Base-by-base conservation (phyloP, 2,113 vertebrate genomes). In the Albula goreensis region DNA sequence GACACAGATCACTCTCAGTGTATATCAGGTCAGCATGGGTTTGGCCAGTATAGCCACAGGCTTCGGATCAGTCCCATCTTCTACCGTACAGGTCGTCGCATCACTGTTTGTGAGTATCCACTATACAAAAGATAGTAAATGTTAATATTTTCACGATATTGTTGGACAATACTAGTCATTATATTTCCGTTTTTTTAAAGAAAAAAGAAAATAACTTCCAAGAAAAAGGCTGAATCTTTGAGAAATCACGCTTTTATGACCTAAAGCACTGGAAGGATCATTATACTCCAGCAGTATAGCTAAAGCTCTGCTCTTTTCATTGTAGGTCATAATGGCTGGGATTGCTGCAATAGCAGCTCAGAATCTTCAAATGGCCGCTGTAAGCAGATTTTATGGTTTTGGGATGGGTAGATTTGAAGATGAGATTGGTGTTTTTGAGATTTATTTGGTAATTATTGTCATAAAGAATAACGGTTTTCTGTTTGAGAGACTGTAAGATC, bases 241-340 rank as follows among this genome's bases (percentile, higher is more conserved):
- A 41, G 31, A 41, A 41, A 41, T 41, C 31, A 41, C 31, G 1
- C 31, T 41, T 41, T 41, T 41, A 41, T 41, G 31, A 41, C 31
- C 31, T 41, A 41, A 41, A 41, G 31, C 31, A 41, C 31, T 41
- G 31, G 31, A 41, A 41, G 31, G 12, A 22, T 83, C 12, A 49
- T n/a, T 80, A 50, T 48, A n/a, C 25, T 48, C 13, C 12, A 60
- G 74, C 22, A 77, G 22, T n/a, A 77, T 11, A 60, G 9, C 13
- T 49, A 84, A 22, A 79, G 85, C 15, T 83, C 13, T 82, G 48
- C 60, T 2, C 87, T 19, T 66, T 66, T 19, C 2, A 60, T n/a
- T 87, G 31, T 50, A 95, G 95, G 84, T 91, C 66, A 13, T 94
- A 0, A 87, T 94, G 53, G 93, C 94, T 86, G 95, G 95, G 19